These are phyloP conservation scores for Scelioninae gen. 2 DNA, from an alignment of 2,888 invertebrate species.

Conservation along the genomic window DNA sequence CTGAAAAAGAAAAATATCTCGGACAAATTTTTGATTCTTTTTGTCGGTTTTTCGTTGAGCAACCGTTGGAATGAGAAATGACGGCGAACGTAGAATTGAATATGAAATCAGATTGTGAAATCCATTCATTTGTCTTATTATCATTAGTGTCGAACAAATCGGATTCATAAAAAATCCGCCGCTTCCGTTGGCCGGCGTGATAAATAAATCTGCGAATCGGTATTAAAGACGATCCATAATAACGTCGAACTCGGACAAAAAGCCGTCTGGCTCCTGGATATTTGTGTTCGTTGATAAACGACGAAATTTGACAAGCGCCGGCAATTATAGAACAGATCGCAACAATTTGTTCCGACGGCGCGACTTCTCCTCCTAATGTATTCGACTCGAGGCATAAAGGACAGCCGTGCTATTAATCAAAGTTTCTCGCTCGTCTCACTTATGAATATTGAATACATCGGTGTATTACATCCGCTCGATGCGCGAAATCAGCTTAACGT, in stretches of 20 bases:
- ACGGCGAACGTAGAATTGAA: not conserved
- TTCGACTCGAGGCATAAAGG: conserved; percentile 57
- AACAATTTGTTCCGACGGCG: conserved; percentile 56
- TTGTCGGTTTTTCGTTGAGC: too few species aligned
- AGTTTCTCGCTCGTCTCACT: conserved; percentile 56
- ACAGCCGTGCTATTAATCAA: conserved; percentile 59
- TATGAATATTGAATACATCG: conserved; percentile 61
- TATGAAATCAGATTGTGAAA: not conserved
- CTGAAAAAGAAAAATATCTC: too few species aligned
- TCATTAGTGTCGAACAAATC: conserved; percentile 30
- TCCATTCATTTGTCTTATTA: conserved; percentile 11
- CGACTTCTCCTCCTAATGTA: conserved; percentile 56
- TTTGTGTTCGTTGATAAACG: conserved; percentile 54
- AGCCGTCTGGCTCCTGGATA: conserved; percentile 45
- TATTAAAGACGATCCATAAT: conserved; percentile 36
- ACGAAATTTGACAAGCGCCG: conserved; percentile 52
- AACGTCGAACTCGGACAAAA: conserved; percentile 33
- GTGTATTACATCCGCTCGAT: conserved; percentile 58
- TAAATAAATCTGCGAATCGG: conserved; percentile 33
- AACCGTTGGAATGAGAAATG: not conserved
- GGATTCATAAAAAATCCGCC: conserved; percentile 10
- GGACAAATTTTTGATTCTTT: too few species aligned
- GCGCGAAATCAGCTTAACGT: conserved; percentile 57
- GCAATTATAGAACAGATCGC: conserved; percentile 57
- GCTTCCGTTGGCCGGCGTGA: conserved; percentile 24